Evolutionary conservation across 2,888 invertebrate species (phyloP).

Genomic region (Rotaria socialis): DNA sequence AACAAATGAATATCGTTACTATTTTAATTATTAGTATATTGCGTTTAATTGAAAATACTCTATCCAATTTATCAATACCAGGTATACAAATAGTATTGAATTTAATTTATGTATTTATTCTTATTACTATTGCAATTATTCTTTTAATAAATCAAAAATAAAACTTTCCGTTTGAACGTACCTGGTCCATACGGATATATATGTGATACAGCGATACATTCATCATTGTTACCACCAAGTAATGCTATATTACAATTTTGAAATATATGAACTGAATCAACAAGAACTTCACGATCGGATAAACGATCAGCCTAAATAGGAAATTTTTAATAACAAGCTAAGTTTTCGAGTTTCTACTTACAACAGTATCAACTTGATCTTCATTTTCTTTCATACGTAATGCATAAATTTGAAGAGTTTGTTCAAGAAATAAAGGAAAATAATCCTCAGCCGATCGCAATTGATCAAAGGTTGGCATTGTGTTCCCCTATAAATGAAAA

Average conservation of each 20-base stretch:
- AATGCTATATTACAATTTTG: conserved; percentile 31
- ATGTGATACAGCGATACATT: conserved; percentile 17
- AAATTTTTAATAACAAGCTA: no score
- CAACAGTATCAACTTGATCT: conserved; percentile 20
- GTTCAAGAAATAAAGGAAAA: conserved; percentile 30
- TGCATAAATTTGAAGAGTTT: neutral
- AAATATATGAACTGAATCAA: conserved; percentile 21
- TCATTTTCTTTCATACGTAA: conserved; percentile 16
- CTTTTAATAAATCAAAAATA: conserved; percentile 7
- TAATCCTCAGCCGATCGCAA: conserved; percentile 22
- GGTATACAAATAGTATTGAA: neutral
- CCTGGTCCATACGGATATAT: conserved; percentile 33
- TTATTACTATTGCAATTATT: neutral
- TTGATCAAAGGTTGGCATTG: neutral
- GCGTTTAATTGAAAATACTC: neutral
- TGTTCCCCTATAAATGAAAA: neutral
- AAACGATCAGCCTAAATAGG: neutral
- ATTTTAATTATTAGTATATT: conserved; percentile 12
- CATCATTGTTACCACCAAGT: conserved; percentile 22
- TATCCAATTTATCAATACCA: conserved; percentile 10
- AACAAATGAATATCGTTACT: neutral
- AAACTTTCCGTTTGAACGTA: neutral
- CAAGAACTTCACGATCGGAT: conserved; percentile 6
- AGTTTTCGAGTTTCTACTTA: neutral
- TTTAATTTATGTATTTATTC: conserved; percentile 10